Percentiles rank a stretch among this genome's conserved stretches.
phyloP scores from a whole-genome alignment of 1,140 invertebrate genomes.

The Eumaeus atala region DNA sequence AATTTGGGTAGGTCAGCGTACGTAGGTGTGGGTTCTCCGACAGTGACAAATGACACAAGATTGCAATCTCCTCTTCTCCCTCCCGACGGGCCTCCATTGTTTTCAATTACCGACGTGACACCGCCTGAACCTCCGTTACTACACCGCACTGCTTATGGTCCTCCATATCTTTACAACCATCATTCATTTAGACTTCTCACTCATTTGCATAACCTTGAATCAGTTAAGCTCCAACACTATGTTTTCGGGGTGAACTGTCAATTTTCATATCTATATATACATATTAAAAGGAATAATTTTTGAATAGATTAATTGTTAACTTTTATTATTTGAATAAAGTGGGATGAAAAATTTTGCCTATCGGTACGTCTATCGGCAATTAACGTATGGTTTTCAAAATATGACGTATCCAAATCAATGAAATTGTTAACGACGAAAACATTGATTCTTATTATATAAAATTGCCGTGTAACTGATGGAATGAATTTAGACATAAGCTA shows the following conservation, averaged over 20 bases:
- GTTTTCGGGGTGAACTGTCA: not conserved
- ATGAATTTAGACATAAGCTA: too few relatives aligned
- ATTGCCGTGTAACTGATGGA: too few relatives aligned
- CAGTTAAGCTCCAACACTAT: conserved; percentile 4
- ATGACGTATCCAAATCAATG: too few relatives aligned
- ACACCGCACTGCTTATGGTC: conserved; percentile 63
- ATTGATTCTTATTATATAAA: too few relatives aligned
- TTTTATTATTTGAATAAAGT: too few relatives aligned
- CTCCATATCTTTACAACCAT: conserved; percentile 60
- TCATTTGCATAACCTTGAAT: conserved; percentile 40
- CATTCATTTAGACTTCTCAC: conserved; percentile 47
- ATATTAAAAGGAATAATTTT: too few relatives aligned
- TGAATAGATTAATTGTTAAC: too few relatives aligned
- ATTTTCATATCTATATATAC: too few relatives aligned
- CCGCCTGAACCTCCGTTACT: conserved; percentile 45
- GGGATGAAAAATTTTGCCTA: too few relatives aligned
- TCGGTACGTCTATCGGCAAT: too few relatives aligned
- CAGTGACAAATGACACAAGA: conserved; percentile 71
- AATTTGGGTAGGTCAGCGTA: conserved; percentile 57
- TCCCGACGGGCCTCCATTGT: conserved; percentile 64
- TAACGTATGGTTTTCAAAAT: too few relatives aligned
- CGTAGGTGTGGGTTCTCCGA: conserved; percentile 53
- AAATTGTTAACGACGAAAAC: too few relatives aligned
- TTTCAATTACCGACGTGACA: conserved; percentile 72
- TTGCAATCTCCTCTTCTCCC: conserved; percentile 62